These are phyloP conservation scores for Coenobita brevimanus DNA, from an alignment of 1,140 invertebrate species.

Conservation along the genomic window DNA sequence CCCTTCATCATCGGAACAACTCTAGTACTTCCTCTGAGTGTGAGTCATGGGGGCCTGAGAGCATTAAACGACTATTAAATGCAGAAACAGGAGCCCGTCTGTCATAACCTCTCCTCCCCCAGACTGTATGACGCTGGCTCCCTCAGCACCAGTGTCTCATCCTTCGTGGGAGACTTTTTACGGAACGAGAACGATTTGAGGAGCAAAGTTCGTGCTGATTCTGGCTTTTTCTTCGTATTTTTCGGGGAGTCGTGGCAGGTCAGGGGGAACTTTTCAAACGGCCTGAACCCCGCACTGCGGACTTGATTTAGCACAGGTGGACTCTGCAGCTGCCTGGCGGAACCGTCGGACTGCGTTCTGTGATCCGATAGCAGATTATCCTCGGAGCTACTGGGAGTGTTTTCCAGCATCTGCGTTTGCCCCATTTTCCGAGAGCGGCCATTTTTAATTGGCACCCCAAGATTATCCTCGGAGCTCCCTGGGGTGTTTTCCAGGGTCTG, in stretches of 20 bases:
- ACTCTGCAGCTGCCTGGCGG: conserved; percentile 8
- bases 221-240: conserved; percentile 41
- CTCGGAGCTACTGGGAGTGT: conserved; percentile 49
- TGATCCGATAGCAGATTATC: conserved; percentile 49
- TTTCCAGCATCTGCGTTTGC: conserved; percentile 26
- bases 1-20: too few species aligned
- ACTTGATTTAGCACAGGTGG: conserved; percentile 42
- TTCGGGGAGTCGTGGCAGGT: conserved; percentile 36
- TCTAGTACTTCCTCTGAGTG: too few species aligned
- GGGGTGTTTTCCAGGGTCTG: too few species aligned
- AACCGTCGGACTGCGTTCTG: conserved; percentile 28
- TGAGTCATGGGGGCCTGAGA: too few species aligned
- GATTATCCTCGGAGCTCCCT: too few species aligned
- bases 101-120: conserved; percentile 49
- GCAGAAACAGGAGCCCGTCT: conserved; percentile 43
- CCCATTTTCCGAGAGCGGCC: conserved; percentile 16
- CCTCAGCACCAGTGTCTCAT: conserved; percentile 39
- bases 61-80: conserved; percentile 25
- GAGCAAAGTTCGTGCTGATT: conserved; percentile 42
- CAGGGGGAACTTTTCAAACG: conserved; percentile 26
- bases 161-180: conserved; percentile 49
- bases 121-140: conserved; percentile 30
- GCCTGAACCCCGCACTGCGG: conserved; percentile 17
- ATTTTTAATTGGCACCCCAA: conserved; percentile 59
- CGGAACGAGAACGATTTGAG: conserved; percentile 61